phyloP scores from a whole-genome alignment of 2,888 invertebrate genomes.

The Stratiomys singularior region DNA sequence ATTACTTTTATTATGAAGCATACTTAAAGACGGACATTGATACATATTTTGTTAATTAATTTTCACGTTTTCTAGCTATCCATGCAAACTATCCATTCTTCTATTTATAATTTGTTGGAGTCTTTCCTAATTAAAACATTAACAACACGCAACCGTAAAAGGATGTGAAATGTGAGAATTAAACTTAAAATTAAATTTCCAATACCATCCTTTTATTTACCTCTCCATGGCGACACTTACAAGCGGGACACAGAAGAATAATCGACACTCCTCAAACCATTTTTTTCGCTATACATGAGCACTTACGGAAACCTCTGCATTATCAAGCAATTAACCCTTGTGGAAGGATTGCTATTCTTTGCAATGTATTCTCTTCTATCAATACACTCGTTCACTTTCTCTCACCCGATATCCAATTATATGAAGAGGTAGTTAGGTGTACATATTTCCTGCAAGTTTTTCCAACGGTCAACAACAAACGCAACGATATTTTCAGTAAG shows the following conservation, averaged over 20 bases:
- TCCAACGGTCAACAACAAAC: background rate
- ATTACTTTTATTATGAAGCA: no score
- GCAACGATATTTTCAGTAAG: background rate
- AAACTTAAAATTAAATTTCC: conserved; percentile 47
- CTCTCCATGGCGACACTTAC: no score
- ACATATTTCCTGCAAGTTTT: background rate
- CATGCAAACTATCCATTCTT: no score
- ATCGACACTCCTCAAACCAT: background rate
- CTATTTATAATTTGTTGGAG: no score
- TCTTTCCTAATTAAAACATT: no score
- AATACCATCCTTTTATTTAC: background rate
- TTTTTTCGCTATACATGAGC: background rate
- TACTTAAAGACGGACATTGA: no score
- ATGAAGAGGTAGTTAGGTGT: background rate
- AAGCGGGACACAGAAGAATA: no score
- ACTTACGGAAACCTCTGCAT: conserved; percentile 48
- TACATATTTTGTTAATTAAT: no score
- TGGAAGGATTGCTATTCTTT: conserved; percentile 36
- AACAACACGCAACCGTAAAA: background rate
- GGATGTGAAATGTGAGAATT: conserved; percentile 47
- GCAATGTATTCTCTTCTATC: conserved; percentile 1
- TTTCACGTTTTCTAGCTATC: no score
- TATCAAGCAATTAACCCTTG: conserved; percentile 53
- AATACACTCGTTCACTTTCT: background rate
- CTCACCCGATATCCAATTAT: background rate